Evolutionary conservation across 2,888 invertebrate species (phyloP).

Genomic region (Pomacea canaliculata): DNA sequence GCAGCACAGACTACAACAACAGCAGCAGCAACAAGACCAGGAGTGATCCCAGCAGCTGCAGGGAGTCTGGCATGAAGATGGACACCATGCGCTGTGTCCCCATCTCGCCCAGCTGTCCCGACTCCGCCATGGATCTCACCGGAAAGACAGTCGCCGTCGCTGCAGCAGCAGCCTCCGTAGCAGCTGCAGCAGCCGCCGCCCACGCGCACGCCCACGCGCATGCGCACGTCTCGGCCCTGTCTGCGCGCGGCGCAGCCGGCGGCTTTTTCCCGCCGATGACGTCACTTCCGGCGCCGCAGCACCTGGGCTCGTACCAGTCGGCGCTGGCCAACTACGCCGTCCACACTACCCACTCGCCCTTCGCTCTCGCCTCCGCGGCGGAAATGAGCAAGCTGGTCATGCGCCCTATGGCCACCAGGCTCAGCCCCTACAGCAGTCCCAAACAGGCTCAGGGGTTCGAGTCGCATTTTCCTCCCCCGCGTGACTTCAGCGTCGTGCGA

Average conservation of each 20-base stretch:
- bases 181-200: slow-evolving; percentile 4
- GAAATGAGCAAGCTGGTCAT: slow-evolving; percentile 26
- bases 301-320: slow-evolving; percentile 13
- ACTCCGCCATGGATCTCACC: slow-evolving; percentile 14
- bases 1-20: not conserved
- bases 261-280: slow-evolving; percentile 23
- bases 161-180: not conserved
- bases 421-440: slow-evolving; percentile 16
- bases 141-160: slow-evolving; percentile 10
- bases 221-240: slow-evolving; percentile 10
- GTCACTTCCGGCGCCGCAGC: slow-evolving; percentile 15
- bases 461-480: slow-evolving; percentile 22
- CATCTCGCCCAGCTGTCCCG: slow-evolving; percentile 7
- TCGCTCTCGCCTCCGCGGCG: slow-evolving; percentile 8
- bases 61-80: slow-evolving; percentile 18
- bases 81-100: slow-evolving; percentile 26
- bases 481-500: slow-evolving; percentile 30
- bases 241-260: not conserved
- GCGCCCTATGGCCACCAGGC: slow-evolving; percentile 25
- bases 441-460: slow-evolving; percentile 2
- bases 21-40: not conserved
- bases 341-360: not conserved
- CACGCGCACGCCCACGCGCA: not conserved
- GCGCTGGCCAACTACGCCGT: slow-evolving; percentile 23
- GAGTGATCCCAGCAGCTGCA: slow-evolving; percentile 8